Evolutionary conservation across 1,140 invertebrate genomes (phyloP), one percentile per base, ranked within the genome.

Genomic region (Drosophila sproati): DNA sequence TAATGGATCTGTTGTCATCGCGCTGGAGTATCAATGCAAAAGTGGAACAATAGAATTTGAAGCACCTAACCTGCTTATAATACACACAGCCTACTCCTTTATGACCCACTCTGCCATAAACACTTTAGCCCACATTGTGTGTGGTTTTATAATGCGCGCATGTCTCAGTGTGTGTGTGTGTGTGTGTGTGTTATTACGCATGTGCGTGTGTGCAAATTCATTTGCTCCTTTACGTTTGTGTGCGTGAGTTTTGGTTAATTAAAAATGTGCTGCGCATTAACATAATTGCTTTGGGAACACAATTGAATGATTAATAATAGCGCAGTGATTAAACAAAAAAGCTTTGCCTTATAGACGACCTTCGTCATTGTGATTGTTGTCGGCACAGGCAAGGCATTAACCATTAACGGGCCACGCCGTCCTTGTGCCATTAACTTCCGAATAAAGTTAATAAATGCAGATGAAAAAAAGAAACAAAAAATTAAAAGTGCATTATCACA

Each of bases 231-330:
- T 29, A 29, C 32, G 41, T 61, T 55, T 61, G 55, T 41, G 55
- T 56, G 28, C 39, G 60, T 52, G 12, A 55, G 41, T 57, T 67
- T 70, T 39, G 76, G 75, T 80, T 80, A 80, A 80, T 80, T 80
- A 78, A 80, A 80, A 80, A 78, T 80, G 76, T 75, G 76, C 76
- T 78, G 72, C 57, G 67, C 78, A 80, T 80, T 80, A 75, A 78
- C 72, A 80, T 80, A 80, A 80, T 80, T 80, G 76, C 72, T 76
- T 48, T 71, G 78, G 78, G 76, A 80, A 78, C 72, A 80, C 76
- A 80, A 80, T 80, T 75, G 78, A 80, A 80, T 80, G 78, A 80
- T 80, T 80, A 80, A 80, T 80, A 80, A 80, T 80, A 62, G 71
- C 66, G 62, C 66, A 75, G 76, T 78, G 78, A 80, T 80, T 80